phyloP scores from a whole-genome alignment of 2,113 vertebrate species.

The Epinephelus lanceolatus region DNA sequence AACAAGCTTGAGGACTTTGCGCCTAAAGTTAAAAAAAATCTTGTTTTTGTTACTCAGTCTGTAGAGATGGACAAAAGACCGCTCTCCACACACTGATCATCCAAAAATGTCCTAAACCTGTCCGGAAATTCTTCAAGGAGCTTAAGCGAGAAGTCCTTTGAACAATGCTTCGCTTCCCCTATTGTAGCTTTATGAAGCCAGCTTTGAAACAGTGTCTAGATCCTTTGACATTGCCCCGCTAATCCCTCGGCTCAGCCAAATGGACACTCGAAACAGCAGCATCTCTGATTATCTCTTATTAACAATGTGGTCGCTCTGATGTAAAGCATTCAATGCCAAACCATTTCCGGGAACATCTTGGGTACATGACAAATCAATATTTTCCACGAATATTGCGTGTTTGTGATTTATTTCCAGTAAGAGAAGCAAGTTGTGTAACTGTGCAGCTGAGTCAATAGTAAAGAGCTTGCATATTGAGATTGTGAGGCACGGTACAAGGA shows the following conservation, averaged over 20 bases:
- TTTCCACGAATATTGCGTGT: not conserved
- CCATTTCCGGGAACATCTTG: conserved; percentile 12
- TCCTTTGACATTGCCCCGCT: conserved; percentile 67
- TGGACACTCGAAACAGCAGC: conserved; percentile 54
- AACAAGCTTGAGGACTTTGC: too few relatives aligned
- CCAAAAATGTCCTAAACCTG: conserved; percentile 66
- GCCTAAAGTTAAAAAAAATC: too few relatives aligned
- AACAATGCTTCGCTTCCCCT: conserved; percentile 70
- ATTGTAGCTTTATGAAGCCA: conserved; percentile 62
- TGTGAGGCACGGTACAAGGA: conserved; percentile 13
- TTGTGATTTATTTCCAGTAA: conserved; percentile 12
- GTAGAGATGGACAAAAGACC: conserved; percentile 56
- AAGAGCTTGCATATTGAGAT: conserved; percentile 11
- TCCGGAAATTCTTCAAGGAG: conserved; percentile 73
- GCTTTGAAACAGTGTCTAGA: conserved; percentile 63
- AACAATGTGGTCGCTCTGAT: conserved; percentile 44
- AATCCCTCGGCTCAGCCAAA: conserved; percentile 68
- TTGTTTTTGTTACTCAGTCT: conserved; percentile 47
- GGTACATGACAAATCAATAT: conserved; percentile 9
- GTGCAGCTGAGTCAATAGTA: conserved; percentile 45
- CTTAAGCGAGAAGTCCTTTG: conserved; percentile 74
- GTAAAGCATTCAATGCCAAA: not conserved
- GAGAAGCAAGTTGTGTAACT: conserved; percentile 29
- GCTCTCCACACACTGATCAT: conserved; percentile 43
- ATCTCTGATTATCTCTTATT: conserved; percentile 54